These are phyloP conservation scores for Melanitta fusca DNA, from an alignment of 2,797 vertebrate genomes.

Conservation along the genomic window DNA sequence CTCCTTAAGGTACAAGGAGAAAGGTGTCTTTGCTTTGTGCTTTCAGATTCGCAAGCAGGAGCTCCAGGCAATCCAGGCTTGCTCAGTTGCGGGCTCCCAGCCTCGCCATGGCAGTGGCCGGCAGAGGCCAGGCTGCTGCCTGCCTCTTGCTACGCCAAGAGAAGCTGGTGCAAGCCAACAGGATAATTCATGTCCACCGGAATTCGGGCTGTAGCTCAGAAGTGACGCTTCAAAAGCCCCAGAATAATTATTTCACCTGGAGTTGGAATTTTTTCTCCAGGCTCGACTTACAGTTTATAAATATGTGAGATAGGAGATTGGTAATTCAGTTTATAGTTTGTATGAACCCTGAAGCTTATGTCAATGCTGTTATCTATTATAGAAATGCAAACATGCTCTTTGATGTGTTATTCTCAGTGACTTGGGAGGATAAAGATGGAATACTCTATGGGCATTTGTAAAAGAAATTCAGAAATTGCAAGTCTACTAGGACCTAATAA, in stretches of 20 bases:
- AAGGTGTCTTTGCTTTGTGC: not conserved
- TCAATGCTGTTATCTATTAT: constrained; percentile 82
- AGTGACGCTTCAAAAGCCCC: constrained; percentile 22
- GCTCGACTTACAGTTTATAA: constrained; percentile 78
- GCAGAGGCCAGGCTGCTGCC: not conserved
- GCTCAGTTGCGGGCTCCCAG: not conserved
- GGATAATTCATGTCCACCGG: not conserved
- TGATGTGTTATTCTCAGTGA: constrained; percentile 83
- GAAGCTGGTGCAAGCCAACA: not conserved
- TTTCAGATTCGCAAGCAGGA: not conserved
- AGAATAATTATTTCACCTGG: constrained; percentile 70
- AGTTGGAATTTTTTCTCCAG: constrained; percentile 65
- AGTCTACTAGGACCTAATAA: constrained; percentile 56
- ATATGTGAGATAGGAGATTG: constrained; percentile 77
- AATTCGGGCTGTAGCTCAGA: constrained; percentile 13
- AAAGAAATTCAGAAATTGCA: constrained; percentile 69
- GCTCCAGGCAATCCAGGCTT: not conserved
- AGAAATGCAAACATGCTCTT: constrained; percentile 82
- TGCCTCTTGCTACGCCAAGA: not conserved
- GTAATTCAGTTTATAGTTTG: constrained; percentile 81
- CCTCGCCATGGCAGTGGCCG: not conserved
- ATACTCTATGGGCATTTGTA: constrained; percentile 71
- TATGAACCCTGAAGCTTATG: constrained; percentile 80
- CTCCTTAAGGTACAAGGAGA: not conserved
- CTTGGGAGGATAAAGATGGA: constrained; percentile 76